These are phyloP conservation scores for Temnopleurus reevesii DNA, from an alignment of 53 echinoderm and acorn worm species.

Conservation along the genomic window DNA sequence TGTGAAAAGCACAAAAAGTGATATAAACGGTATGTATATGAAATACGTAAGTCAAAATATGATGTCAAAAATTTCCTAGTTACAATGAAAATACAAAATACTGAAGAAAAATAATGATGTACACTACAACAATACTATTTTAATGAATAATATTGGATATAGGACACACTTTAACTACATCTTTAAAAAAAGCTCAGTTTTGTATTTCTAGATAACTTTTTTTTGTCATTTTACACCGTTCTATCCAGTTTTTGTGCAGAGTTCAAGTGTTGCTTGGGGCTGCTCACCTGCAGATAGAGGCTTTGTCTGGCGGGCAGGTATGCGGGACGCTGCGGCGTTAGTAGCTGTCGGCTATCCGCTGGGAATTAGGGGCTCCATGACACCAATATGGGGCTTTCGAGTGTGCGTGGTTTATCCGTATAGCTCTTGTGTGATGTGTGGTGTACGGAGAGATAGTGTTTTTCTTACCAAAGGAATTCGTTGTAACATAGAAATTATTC, in stretches of 20 bases:
- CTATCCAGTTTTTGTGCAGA: constrained; percentile 37
- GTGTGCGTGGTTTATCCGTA: too few species aligned
- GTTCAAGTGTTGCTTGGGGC: constrained; percentile 49
- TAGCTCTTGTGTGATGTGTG: too few species aligned
- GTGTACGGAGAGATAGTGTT: too few species aligned
- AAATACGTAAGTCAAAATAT: neutral
- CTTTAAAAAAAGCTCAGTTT: constrained; percentile 11
- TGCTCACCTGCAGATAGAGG: constrained; percentile 37
- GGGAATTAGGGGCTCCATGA: neutral
- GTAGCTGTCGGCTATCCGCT: neutral
- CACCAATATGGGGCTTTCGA: too few species aligned
- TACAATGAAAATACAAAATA: neutral
- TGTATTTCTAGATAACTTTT: neutral
- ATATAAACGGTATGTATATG: neutral
- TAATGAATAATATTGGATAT: neutral
- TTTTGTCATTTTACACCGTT: neutral
- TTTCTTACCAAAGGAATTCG: too few species aligned
- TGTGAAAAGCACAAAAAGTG: neutral
- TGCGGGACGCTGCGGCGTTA: constrained; percentile 42
- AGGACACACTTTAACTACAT: too few species aligned
- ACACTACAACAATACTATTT: neutral
- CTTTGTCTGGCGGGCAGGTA: constrained; percentile 44
- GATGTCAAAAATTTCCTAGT: neutral
- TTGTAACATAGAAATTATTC: too few species aligned
- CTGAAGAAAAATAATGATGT: neutral